Base-by-base conservation (phyloP, 2,888 invertebrate genomes). In the Bembecia ichneumoniformis region DNA sequence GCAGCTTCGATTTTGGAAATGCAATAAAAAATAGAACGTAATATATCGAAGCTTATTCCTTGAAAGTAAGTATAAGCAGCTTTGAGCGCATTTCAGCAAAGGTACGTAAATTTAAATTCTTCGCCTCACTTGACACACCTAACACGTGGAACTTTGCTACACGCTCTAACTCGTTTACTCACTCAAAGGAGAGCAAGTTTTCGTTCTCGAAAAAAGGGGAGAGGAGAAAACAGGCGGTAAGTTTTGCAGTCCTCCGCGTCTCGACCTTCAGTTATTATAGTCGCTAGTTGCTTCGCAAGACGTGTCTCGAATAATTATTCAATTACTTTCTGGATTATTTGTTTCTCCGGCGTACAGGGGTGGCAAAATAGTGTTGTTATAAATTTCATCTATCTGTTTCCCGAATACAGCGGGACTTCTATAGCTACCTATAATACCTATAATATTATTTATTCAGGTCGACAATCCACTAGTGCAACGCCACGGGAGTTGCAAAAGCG, bases 241-340 rank as follows among this genome's bases (percentile, higher is more conserved):
- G 50, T 54, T 52, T 52, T 52, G 53, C 46, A 52, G 52, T 13
- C 44, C 53, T 55, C 58, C 58, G 58, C 58, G 56, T 55, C 56
- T 51, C 51, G 49, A 47, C 55, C 56, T 51, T 52, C 58, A 46
- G 59, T 57, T 66, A 60, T 62, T 56, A 60, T 62, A 60, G 63
- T 55, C 46, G 49, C 36, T 62, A 60, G 63, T 55, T 48, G 49
- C 36, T 51, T 58, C 55, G 53, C 51, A 53, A 57, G 55, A 64
- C 64, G 65, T 68, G 68, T 53, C 53, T 51, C 52, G 70, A 71
- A 69, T 69, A 44, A 40, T 40, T n/a, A 64, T 66, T 66, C 62
- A 58, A 53, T 59, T 58, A 63, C 64, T 63, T 64, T 62, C 52
- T 48, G 55, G 53, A 55, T 57, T 63, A 63, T 66, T 63, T 62